Conservation (phyloP, 2,797 vertebrate genomes). For the Lateolabrax maculatus region DNA sequence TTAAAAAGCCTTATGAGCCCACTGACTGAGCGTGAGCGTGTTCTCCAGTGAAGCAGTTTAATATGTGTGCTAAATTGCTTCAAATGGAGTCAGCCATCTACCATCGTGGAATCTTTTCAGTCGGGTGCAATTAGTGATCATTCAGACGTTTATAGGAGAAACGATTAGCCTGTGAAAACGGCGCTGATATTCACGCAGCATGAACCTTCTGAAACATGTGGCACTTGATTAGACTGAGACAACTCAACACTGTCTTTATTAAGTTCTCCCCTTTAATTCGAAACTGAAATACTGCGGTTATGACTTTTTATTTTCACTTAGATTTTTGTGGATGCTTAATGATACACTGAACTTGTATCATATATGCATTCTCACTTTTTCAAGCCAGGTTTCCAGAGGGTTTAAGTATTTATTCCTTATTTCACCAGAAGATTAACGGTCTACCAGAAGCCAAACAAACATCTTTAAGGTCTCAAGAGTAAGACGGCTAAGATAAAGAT, state of each 20-base stretch:
- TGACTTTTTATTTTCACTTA: too few species aligned
- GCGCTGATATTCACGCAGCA: slow-evolving; percentile 29
- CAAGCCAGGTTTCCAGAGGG: too few species aligned
- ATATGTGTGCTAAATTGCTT: slow-evolving; percentile 52
- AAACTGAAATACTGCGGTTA: too few species aligned
- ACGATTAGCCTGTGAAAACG: slow-evolving; percentile 45
- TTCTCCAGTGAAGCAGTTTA: slow-evolving; percentile 46
- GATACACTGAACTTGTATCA: too few species aligned
- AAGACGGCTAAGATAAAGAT: not conserved
- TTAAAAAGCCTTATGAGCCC: slow-evolving; percentile 30
- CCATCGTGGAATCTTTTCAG: slow-evolving; percentile 34
- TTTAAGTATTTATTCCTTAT: not conserved
- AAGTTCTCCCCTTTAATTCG: not conserved
- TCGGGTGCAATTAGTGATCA: slow-evolving; percentile 53
- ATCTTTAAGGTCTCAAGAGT: not conserved
- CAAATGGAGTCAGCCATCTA: slow-evolving; percentile 39
- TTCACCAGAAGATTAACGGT: not conserved
- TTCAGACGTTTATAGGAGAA: slow-evolving; percentile 46
- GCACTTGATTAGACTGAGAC: slow-evolving; percentile 45
- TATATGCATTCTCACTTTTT: too few species aligned
- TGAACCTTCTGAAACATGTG: slow-evolving; percentile 39
- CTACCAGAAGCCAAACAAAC: not conserved
- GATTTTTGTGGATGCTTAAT: too few species aligned
- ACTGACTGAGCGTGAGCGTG: slow-evolving; percentile 8
- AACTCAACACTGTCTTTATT: slow-evolving; percentile 30